Evolutionary conservation across 2,797 vertebrate species (phyloP).

Genomic region (Leptoclinus maculatus): DNA sequence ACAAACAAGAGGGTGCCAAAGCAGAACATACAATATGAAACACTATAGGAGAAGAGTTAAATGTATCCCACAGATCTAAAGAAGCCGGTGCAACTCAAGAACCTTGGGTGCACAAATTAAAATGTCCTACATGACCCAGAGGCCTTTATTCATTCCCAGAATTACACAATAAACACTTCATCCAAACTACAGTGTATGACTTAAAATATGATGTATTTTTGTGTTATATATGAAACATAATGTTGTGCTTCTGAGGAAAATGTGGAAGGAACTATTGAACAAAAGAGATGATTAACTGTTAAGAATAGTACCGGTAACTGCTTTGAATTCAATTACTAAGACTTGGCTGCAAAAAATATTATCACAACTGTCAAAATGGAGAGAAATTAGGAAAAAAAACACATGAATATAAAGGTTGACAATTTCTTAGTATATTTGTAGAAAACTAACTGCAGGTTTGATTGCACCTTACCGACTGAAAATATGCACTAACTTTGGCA

Average conservation of each 20-base stretch:
- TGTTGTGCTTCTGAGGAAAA: not conserved
- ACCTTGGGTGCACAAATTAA: not conserved
- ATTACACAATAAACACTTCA: not conserved
- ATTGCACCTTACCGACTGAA: not conserved
- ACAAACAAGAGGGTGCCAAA: not conserved
- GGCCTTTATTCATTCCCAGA: not conserved
- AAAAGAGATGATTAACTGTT: not conserved
- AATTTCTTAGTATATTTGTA: not conserved
- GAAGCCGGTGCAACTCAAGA: not conserved
- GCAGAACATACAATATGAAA: conserved; percentile 3
- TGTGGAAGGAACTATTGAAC: not conserved
- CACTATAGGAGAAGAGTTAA: not conserved
- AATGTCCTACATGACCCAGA: not conserved
- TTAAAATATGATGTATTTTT: not conserved
- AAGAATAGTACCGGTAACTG: not conserved
- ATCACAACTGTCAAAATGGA: not conserved
- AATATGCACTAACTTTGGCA: not conserved
- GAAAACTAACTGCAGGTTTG: not conserved
- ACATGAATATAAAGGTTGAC: not conserved
- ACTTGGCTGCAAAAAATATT: not conserved
- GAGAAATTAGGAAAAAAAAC: not conserved
- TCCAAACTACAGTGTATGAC: not conserved
- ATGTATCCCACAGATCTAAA: not conserved
- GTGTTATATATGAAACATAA: not conserved
- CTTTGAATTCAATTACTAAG: not conserved